Base-by-base conservation (phyloP, 2,888 invertebrate genomes). In the Sarcophaga subvicina region DNA sequence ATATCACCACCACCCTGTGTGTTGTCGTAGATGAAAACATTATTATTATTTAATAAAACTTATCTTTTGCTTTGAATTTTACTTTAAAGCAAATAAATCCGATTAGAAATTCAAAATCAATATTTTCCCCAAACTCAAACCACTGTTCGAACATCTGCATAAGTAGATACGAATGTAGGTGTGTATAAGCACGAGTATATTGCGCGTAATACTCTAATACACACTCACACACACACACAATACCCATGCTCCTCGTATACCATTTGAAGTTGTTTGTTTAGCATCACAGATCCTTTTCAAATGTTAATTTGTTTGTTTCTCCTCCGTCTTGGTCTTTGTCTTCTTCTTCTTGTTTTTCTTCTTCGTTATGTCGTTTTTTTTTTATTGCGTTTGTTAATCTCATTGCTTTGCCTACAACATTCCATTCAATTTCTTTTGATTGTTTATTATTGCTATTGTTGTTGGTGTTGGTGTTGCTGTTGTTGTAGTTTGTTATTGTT, bases 231-330 rank as follows among this genome's bases (percentile, higher is more conserved):
- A 14, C 2, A 14, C 14, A 54, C 54, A 54, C 54, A 54, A 17
- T 4, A 54, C 4, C 4, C 14, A 54, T 54, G 12, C 17, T 54
- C 8, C 8, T 37, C 37, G 37, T 37, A 10, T 37, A 10, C 37
- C 37, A 54, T 54, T 12, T 22, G 3, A 4, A 17, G 20, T 37
- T 59, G 14, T 20, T 10, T 62, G 60, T 62, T 73, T 73, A 72
- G 60, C 17, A 12, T 62, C 45, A 12, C 45, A 62, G 14, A 62
- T 62, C 45, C 62, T 62, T 73, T 73, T 54, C 54, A 22, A 73
- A 70, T 76, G 54, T 76, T 69, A 75, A 69, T 81, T 62, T 69
- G 67, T 67, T 75, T 54, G 17, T 14, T 69, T 81, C 25, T 67
- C 67, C 49, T 22, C 25, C 27, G 37, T 37, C 37, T 37, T 37